phyloP scores from a whole-genome alignment of 1,140 invertebrate genomes.

The Drosophila miranda region DNA sequence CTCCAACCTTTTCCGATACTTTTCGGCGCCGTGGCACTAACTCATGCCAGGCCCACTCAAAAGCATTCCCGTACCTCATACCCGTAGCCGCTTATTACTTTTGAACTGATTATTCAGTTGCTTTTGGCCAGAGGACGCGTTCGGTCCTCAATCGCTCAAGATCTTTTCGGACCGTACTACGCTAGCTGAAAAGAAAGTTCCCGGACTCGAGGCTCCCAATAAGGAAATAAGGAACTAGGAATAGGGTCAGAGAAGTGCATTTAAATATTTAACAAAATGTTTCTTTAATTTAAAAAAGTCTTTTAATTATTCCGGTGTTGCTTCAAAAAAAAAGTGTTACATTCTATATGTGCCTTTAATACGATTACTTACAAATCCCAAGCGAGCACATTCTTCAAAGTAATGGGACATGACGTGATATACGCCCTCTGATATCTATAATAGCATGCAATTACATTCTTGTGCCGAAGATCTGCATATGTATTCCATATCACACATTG shows the following conservation, averaged over 20 bases:
- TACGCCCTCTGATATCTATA: too few relatives aligned
- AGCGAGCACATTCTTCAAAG: too few relatives aligned
- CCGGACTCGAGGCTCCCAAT: neutral
- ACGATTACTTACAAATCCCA: too few relatives aligned
- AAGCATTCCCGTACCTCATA: too few relatives aligned
- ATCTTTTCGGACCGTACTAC: neutral
- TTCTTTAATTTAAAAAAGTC: neutral
- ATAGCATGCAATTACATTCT: too few relatives aligned
- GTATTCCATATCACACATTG: too few relatives aligned
- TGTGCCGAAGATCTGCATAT: too few relatives aligned
- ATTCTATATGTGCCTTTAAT: too few relatives aligned
- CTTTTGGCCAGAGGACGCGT: conserved; percentile 56
- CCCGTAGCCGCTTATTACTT: too few relatives aligned
- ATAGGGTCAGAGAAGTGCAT: neutral
- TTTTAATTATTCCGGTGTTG: neutral
- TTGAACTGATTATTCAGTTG: conserved; percentile 47
- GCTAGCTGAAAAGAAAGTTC: conserved; percentile 42
- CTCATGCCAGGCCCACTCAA: neutral
- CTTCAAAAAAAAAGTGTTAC: too few relatives aligned
- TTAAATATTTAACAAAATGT: neutral
- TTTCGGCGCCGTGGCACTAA: conserved; percentile 25
- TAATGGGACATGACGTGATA: too few relatives aligned
- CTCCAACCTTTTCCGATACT: conserved; percentile 35
- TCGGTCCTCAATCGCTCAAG: conserved; percentile 48
- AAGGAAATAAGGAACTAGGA: conserved; percentile 4